phyloP scores from a whole-genome alignment of 2,888 invertebrate genomes.

The Drosophila hamatofila region DNA sequence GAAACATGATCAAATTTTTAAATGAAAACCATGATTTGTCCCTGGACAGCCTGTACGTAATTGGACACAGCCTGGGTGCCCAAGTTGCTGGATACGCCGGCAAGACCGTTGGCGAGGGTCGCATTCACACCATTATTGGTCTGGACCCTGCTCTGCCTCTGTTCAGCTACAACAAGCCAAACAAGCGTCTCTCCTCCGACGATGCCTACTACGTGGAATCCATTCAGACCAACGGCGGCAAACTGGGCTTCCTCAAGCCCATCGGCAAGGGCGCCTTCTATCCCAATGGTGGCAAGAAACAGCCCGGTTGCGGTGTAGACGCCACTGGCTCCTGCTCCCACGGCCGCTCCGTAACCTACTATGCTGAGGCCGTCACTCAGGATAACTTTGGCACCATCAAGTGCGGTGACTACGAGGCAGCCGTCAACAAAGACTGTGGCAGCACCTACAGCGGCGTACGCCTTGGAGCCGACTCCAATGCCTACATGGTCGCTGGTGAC shows the following conservation, averaged over 20 bases:
- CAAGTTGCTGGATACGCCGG: conserved; percentile 88
- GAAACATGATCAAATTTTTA: conserved; percentile 82
- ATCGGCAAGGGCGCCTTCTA: conserved; percentile 86
- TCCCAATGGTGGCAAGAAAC: conserved; percentile 86
- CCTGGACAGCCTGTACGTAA: conserved; percentile 85
- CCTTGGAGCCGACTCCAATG: conserved; percentile 66
- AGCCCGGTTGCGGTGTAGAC: conserved; percentile 86
- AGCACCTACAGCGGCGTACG: conserved; percentile 62
- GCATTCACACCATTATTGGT: conserved; percentile 87
- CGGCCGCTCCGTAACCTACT: conserved; percentile 83
- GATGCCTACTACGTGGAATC: conserved; percentile 81
- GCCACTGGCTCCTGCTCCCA: conserved; percentile 84
- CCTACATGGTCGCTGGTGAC: conserved; percentile 62
- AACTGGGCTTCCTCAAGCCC: conserved; percentile 75
- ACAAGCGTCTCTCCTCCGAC: conserved; percentile 56
- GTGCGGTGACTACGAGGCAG: conserved; percentile 75
- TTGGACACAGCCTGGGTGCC: conserved; percentile 87
- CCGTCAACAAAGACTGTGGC: conserved; percentile 62
- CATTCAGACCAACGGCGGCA: conserved; percentile 80
- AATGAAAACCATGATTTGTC: conserved; percentile 85
- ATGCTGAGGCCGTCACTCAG: conserved; percentile 83
- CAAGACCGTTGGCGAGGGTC: conserved; percentile 86
- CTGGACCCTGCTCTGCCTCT: conserved; percentile 79
- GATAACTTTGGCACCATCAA: conserved; percentile 62
- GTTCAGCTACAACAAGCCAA: conserved; percentile 61